Evolutionary conservation across 2,888 invertebrate genomes (phyloP), one percentile per base, ranked within the genome.

Genomic region (Oligia strigilis): DNA sequence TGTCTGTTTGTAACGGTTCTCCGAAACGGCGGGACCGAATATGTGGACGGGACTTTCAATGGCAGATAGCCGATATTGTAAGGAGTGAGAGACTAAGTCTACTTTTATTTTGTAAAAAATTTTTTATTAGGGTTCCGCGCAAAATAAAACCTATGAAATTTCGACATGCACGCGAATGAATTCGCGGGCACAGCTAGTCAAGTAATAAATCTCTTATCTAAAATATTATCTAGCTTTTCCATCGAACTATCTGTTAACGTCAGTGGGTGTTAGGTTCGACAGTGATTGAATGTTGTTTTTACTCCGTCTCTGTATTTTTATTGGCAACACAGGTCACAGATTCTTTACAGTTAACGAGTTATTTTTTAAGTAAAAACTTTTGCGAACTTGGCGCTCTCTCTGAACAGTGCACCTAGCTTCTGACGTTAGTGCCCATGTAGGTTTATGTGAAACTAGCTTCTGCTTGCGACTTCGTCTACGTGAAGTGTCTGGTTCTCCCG

Each of bases 281-380:
- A 60, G 60, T 81, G 75, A 80, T 81, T 46, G 52, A 75, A 81
- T 60, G 75, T 43, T 81, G 19, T 75, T 75, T 80, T 80, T 75
- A 65, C 60, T n/a, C 19, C 4, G 36, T n/a, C 6, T 6, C 14
- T 9, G 1, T 66, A 73, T 52, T 64, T 80, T 79, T 81, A 23
- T 74, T 74, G 29, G 17, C 29, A 36, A 81, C 29, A 40, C 19
- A 43, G 29, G 40, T 70, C 36, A 60, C 3, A 14, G 17, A 4
- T 43, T 58, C 1, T 19, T 43, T 40, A 64, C 1, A 64, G 64
- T 36, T 64, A 29, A 58, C 23, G 23, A 3, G 6, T 8, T 58
- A 9, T 58, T 58, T 58, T 58, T 9, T 0, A 58, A 58, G 23
- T 11, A 23, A 23, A 58, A 58, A 11, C 58, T 58, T 58, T 58